Percentiles rank a stretch among this genome's conserved stretches.
Evolutionary conservation across 1,140 invertebrate genomes (phyloP).

Genomic region (Pomacea maculata): DNA sequence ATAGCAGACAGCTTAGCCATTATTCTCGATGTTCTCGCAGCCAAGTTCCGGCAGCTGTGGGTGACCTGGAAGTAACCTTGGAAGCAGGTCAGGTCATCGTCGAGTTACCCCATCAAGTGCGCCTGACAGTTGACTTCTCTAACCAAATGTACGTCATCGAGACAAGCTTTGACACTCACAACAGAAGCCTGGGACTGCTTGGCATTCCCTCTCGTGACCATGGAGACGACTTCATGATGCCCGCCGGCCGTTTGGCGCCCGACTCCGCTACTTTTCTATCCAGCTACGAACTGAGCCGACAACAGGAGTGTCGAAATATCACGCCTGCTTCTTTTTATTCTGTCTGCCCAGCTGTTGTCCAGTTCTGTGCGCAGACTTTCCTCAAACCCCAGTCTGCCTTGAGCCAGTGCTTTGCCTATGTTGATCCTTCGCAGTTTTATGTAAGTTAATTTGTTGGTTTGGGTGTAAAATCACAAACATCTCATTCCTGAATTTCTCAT

Average conservation of each 20-base stretch:
- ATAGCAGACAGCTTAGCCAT: not conserved
- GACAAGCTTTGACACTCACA: slow-evolving; percentile 2
- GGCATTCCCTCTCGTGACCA: slow-evolving; percentile 1
- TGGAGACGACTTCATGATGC: slow-evolving; percentile 13
- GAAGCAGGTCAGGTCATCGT: slow-evolving; percentile 6
- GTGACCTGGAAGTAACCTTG: not conserved
- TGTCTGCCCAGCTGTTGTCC: not conserved
- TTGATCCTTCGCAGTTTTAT: slow-evolving; percentile 19
- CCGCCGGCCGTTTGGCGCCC: not conserved
- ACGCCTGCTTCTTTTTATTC: not conserved
- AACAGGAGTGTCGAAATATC: not conserved
- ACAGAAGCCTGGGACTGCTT: slow-evolving; percentile 15
- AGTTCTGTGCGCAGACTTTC: not conserved
- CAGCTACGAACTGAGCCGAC: slow-evolving; percentile 9
- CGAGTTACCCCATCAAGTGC: not conserved
- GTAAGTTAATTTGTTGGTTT: not conserved
- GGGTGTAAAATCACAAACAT: no score
- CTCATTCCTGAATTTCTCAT: not conserved
- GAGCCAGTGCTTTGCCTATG: not conserved
- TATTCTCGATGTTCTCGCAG: not conserved
- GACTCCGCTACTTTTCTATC: not conserved
- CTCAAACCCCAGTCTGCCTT: not conserved
- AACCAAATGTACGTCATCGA: slow-evolving; percentile 16
- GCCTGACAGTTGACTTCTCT: slow-evolving; percentile 10
- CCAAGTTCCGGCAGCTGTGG: not conserved